These are phyloP conservation scores for Brachyptera putata DNA, from an alignment of 2,888 invertebrate genomes.

Conservation along the genomic window DNA sequence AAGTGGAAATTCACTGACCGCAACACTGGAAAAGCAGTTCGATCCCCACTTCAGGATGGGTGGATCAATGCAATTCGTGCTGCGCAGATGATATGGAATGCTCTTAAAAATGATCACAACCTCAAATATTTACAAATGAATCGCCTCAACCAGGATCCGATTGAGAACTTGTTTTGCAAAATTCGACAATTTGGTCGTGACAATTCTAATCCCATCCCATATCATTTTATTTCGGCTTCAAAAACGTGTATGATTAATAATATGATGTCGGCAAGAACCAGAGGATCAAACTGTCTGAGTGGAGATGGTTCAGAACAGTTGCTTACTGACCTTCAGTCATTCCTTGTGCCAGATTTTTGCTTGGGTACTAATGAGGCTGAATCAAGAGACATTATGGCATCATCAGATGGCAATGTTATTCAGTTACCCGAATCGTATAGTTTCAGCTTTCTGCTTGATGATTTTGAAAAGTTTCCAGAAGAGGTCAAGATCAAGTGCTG, in stretches of 20 bases:
- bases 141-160: background rate
- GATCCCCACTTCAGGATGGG: background rate
- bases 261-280: background rate
- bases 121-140: slow-evolving; percentile 4
- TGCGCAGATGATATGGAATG: background rate
- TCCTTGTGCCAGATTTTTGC: background rate
- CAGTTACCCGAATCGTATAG: no score
- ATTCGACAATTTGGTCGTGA: background rate
- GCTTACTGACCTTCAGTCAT: background rate
- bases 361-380: no score
- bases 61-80: background rate
- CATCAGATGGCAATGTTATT: no score
- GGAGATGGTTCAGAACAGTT: background rate
- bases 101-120: background rate
- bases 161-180: background rate
- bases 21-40: background rate
- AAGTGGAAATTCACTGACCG: background rate
- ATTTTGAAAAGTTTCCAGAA: no score
- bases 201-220: background rate
- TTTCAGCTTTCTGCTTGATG: no score
- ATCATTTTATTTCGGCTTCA: background rate
- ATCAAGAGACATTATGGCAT: no score
- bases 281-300: background rate
- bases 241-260: background rate
- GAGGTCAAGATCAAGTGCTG: no score